Evolutionary conservation across 2,888 invertebrate genomes (phyloP).

Genomic region (Halictus quadricinctus): DNA sequence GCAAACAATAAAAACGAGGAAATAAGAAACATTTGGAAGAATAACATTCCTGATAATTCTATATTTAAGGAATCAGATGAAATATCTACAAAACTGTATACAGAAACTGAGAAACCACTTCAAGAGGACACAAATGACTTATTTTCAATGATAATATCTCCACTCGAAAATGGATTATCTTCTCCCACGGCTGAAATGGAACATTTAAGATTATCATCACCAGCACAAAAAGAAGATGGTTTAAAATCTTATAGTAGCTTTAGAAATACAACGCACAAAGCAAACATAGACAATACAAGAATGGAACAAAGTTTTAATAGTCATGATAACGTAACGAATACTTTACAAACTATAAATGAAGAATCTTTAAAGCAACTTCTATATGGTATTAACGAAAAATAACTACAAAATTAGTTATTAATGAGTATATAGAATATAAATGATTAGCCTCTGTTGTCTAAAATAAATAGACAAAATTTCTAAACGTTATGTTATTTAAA

Average conservation of each 20-base stretch:
- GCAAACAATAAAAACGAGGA: slow-evolving; percentile 41
- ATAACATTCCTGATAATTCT: slow-evolving; percentile 54
- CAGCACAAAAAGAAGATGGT: slow-evolving; percentile 43
- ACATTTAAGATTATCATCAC: slow-evolving; percentile 85
- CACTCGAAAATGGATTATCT: slow-evolving; percentile 83
- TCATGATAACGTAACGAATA: slow-evolving; percentile 63
- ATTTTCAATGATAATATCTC: slow-evolving; percentile 83
- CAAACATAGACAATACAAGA: slow-evolving; percentile 61
- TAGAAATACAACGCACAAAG: slow-evolving; percentile 31
- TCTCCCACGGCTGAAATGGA: slow-evolving; percentile 87
- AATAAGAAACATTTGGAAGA: slow-evolving; percentile 56
- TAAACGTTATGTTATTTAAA: slow-evolving; percentile 13
- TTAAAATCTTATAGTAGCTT: slow-evolving; percentile 49
- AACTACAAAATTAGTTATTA: slow-evolving; percentile 22
- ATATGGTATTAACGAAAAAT: slow-evolving; percentile 78
- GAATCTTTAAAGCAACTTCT: slow-evolving; percentile 83
- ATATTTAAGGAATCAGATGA: slow-evolving; percentile 40
- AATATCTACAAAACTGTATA: slow-evolving; percentile 31
- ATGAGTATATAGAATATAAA: not conserved
- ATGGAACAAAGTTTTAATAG: slow-evolving; percentile 63
- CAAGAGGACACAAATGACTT: slow-evolving; percentile 76
- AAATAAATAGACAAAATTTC: slow-evolving; percentile 33
- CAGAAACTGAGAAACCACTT: slow-evolving; percentile 42
- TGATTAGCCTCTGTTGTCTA: slow-evolving; percentile 15
- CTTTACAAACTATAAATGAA: slow-evolving; percentile 83